Evolutionary conservation across 2,113 vertebrate species (phyloP).

Genomic region (Neotoma lepida): DNA sequence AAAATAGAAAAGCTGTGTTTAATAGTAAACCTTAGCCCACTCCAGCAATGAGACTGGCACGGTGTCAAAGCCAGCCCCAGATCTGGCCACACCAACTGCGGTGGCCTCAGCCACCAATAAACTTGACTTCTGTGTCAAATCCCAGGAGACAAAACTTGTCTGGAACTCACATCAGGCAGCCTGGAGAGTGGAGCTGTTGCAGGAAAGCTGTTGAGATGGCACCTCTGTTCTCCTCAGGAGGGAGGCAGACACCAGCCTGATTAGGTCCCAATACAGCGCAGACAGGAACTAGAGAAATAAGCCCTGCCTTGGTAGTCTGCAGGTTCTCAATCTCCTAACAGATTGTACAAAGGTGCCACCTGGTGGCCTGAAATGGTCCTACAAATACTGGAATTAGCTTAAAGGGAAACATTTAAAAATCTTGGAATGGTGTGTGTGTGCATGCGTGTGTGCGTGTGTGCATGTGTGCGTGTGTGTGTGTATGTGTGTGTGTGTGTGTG

Average conservation of each 20-base stretch:
- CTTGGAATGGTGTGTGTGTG: background rate
- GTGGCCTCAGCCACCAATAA: background rate
- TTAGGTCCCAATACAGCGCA: background rate
- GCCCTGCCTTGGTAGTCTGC: background rate
- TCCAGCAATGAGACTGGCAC: background rate
- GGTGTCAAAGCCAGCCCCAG: background rate
- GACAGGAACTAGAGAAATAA: background rate
- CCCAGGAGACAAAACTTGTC: background rate
- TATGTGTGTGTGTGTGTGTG: background rate
- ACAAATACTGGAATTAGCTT: background rate
- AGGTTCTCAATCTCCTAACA: background rate
- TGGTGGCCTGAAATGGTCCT: background rate
- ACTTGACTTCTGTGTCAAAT: background rate
- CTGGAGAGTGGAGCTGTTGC: background rate
- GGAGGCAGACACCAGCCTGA: background rate
- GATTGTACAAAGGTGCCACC: background rate
- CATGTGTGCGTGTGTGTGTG: background rate
- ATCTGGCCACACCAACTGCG: background rate
- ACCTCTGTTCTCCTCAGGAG: too few species aligned
- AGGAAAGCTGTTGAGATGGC: background rate
- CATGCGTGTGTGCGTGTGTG: background rate
- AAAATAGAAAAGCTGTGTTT: background rate
- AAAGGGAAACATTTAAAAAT: background rate
- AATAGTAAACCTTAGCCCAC: too few species aligned
- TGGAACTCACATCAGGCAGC: background rate